Evolutionary conservation across 1,140 invertebrate genomes (phyloP).

Genomic region (Daktulosphaira vitifoliae): DNA sequence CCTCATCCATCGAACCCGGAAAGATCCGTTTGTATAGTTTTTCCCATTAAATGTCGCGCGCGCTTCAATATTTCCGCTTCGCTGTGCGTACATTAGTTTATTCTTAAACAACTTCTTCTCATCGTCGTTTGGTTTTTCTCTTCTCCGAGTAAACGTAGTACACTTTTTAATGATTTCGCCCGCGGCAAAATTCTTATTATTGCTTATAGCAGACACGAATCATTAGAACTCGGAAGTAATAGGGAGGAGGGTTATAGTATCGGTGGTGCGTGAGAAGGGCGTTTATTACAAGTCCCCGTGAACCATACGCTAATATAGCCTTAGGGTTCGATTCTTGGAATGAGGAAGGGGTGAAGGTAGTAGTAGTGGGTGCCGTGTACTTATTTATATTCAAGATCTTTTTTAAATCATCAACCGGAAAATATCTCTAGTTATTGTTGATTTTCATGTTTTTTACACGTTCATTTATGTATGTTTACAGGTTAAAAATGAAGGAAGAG

Average conservation of each 20-base stretch:
- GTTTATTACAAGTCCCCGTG: constrained; percentile 16
- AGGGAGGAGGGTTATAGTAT: no score
- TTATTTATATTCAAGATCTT: no score
- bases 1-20: no score
- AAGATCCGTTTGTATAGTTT: not conserved
- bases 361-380: no score
- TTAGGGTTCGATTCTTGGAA: not conserved
- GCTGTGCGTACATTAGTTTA: not conserved
- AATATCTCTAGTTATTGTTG: no score
- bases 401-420: no score
- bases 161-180: constrained; percentile 29
- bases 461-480: constrained; percentile 45
- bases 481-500: constrained; percentile 79
- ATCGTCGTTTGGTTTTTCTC: not conserved
- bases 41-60: constrained; percentile 26
- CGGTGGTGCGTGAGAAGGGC: constrained; percentile 15
- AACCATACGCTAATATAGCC: no score
- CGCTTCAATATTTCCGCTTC: constrained; percentile 29
- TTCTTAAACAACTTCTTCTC: constrained; percentile 25
- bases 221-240: no score
- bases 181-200: not conserved
- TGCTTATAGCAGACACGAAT: no score
- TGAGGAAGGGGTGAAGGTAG: no score
- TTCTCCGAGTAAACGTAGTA: not conserved
- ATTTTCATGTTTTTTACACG: no score